Conservation (phyloP, 2,113 vertebrate genomes). For the Brevimyrus niger region DNA sequence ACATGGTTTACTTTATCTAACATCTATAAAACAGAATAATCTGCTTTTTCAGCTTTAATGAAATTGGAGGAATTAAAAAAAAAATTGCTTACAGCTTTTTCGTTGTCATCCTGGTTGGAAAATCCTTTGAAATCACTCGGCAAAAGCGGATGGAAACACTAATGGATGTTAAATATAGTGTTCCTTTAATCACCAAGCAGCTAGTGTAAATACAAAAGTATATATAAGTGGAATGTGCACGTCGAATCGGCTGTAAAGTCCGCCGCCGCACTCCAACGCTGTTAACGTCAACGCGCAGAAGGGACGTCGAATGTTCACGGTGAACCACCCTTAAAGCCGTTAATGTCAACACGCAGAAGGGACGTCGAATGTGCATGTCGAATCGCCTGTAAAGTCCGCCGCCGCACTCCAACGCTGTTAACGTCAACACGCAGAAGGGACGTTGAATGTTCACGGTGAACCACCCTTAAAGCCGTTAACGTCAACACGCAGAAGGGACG, state of each 20-base stretch:
- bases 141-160: not conserved
- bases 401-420: no score
- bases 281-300: no score
- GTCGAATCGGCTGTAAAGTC: not conserved
- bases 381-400: no score
- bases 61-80: not conserved
- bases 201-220: not conserved
- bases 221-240: not conserved
- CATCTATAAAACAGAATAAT: not conserved
- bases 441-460: no score
- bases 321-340: no score
- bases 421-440: no score
- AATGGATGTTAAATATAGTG: not conserved
- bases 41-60: not conserved
- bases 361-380: no score
- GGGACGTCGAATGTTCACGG: no score
- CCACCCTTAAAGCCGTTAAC: no score
- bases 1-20: not conserved
- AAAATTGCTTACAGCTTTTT: not conserved
- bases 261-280: not conserved
- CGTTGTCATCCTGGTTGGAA: not conserved
- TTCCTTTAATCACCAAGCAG: not conserved
- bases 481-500: no score
- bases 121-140: not conserved
- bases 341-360: no score